phyloP scores from a whole-genome alignment of 2,797 vertebrate species.

The Gallirallus australis region DNA sequence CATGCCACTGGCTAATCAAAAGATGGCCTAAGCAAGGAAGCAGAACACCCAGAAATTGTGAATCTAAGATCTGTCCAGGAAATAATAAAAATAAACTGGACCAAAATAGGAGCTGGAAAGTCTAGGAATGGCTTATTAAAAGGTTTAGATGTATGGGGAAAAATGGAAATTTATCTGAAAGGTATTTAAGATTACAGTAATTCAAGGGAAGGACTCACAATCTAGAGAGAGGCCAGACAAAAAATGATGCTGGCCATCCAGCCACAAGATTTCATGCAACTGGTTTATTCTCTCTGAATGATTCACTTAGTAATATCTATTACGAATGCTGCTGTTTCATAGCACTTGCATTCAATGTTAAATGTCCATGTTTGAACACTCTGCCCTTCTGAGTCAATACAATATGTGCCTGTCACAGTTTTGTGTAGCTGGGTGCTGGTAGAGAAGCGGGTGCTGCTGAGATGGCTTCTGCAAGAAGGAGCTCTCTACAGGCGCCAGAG shows the following conservation, averaged over 20 bases:
- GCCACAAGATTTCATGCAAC: not conserved
- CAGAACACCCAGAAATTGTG: not conserved
- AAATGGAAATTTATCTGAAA: not conserved
- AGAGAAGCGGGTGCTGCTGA: too few species aligned
- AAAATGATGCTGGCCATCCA: not conserved
- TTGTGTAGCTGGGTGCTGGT: too few species aligned
- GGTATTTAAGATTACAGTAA: not conserved
- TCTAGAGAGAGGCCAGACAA: not conserved
- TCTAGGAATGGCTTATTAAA: not conserved
- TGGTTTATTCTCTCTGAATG: not conserved
- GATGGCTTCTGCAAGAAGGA: too few species aligned
- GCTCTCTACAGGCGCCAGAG: too few species aligned
- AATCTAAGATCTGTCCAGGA: not conserved
- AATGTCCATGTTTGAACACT: not conserved
- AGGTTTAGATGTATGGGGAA: not conserved
- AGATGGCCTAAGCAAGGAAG: not conserved
- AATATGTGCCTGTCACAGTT: too few species aligned
- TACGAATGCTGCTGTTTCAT: not conserved
- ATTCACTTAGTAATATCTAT: not conserved
- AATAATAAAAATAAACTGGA: not conserved
- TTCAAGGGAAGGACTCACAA: not conserved
- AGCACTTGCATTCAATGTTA: not conserved
- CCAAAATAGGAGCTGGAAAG: not conserved
- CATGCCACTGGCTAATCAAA: not conserved
- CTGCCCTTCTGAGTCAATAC: not conserved